Percentiles rank a stretch among this genome's conserved stretches.
phyloP scores from a whole-genome alignment of 2,797 vertebrate genomes.

The Hylomyscus alleni region DNA sequence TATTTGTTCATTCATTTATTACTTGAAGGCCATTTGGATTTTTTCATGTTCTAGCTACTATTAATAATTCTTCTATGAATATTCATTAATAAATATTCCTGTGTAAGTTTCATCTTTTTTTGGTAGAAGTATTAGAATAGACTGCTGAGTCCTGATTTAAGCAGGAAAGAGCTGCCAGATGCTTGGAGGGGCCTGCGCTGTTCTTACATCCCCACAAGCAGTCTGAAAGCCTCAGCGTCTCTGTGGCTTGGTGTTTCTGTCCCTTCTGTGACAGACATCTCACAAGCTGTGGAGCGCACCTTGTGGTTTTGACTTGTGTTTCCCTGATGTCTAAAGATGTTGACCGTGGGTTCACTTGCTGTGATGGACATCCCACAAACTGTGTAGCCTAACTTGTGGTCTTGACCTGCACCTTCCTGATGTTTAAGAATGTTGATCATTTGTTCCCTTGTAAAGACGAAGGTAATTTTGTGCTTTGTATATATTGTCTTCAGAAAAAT shows the following conservation, averaged over 20 bases:
- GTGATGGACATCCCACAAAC: no score
- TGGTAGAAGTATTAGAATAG: neutral
- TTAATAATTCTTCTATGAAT: neutral
- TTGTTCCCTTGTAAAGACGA: neutral
- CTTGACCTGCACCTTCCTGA: neutral
- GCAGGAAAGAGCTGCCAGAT: neutral
- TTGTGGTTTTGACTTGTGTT: neutral
- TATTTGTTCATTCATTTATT: slow-evolving; percentile 12
- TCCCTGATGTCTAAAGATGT: no score
- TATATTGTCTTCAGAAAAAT: neutral
- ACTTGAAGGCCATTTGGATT: neutral
- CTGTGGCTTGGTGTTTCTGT: neutral
- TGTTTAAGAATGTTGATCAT: neutral
- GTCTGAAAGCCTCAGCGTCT: neutral
- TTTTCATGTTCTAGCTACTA: neutral
- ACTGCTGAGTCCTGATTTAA: neutral
- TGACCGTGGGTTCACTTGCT: no score
- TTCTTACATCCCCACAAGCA: neutral
- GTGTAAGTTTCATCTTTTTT: neutral
- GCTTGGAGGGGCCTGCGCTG: neutral
- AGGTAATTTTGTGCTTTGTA: neutral
- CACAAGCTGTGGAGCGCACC: neutral
- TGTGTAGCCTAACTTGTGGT: no score
- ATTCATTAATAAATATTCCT: neutral
- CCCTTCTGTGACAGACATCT: neutral